These are phyloP conservation scores for Melanotaenia duboulayi DNA, from an alignment of 2,113 vertebrate species.

Conservation along the genomic window DNA sequence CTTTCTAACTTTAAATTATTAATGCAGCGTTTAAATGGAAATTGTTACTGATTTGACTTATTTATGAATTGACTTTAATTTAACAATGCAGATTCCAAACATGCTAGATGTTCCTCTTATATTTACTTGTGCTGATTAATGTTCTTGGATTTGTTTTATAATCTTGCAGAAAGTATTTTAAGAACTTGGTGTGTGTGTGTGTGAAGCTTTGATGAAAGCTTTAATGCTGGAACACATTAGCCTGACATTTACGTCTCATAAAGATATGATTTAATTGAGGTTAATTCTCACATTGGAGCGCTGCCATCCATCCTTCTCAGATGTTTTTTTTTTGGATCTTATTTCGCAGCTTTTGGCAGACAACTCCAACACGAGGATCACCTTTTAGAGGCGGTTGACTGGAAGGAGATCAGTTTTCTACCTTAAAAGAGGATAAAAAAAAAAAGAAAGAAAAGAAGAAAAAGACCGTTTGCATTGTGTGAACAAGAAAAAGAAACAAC, in stretches of 20 bases:
- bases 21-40: neutral
- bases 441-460: too few species aligned
- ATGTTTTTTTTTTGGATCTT: slow-evolving; percentile 16
- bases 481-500: slow-evolving; percentile 16
- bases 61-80: accelerated
- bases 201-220: neutral
- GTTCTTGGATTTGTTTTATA: neutral
- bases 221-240: slow-evolving; percentile 20
- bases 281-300: slow-evolving; percentile 40
- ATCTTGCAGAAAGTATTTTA: slow-evolving; percentile 7
- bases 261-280: slow-evolving; percentile 40
- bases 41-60: too few species aligned
- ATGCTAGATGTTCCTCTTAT: neutral
- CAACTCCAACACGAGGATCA: neutral
- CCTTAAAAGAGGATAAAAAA: neutral
- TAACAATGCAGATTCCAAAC: neutral
- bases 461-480: neutral
- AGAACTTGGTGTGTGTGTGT: slow-evolving; percentile 10
- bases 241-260: slow-evolving; percentile 35
- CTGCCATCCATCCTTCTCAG: slow-evolving; percentile 13
- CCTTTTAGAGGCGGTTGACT: neutral
- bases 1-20: neutral
- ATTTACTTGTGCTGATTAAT: neutral
- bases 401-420: neutral
- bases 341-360: slow-evolving; percentile 28